phyloP scores from a whole-genome alignment of 2,113 vertebrate genomes.

The Gnathonemus echidnorhynchus region DNA sequence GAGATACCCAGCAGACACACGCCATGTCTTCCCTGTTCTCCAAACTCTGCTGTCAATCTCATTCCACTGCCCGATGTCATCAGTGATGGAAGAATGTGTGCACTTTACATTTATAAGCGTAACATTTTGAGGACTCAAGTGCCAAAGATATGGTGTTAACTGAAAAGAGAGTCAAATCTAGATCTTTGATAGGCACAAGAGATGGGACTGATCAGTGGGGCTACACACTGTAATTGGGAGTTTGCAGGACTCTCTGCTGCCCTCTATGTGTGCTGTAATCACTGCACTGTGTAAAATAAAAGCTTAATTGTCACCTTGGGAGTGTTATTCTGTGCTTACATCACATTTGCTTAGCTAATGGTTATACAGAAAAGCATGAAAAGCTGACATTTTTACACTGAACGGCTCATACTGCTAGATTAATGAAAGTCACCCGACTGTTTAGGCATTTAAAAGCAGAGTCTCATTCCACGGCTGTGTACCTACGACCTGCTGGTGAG shows the following conservation, averaged over 20 bases:
- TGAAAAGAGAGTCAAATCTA: neutral
- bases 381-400: neutral
- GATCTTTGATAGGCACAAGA: neutral
- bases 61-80: neutral
- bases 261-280: neutral
- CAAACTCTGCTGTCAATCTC: neutral
- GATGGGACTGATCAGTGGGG: neutral
- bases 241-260: neutral
- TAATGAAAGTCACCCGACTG: neutral
- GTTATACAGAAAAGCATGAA: neutral
- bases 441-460: neutral
- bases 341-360: neutral
- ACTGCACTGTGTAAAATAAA: conserved; percentile 30
- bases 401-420: neutral
- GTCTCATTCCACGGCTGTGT: neutral
- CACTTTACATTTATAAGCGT: conserved; percentile 56
- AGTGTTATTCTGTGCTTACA: neutral
- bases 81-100: conserved; percentile 54
- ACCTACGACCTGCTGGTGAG: neutral
- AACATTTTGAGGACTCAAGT: conserved; percentile 32
- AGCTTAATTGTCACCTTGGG: neutral
- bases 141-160: neutral
- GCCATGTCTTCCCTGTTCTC: neutral
- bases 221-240: neutral
- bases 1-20: neutral